A percentile compares a stretch with the other conserved stretches of the same genome.
Conservation (phyloP, 2,113 vertebrate genomes). For the Podocnemis expansa region DNA sequence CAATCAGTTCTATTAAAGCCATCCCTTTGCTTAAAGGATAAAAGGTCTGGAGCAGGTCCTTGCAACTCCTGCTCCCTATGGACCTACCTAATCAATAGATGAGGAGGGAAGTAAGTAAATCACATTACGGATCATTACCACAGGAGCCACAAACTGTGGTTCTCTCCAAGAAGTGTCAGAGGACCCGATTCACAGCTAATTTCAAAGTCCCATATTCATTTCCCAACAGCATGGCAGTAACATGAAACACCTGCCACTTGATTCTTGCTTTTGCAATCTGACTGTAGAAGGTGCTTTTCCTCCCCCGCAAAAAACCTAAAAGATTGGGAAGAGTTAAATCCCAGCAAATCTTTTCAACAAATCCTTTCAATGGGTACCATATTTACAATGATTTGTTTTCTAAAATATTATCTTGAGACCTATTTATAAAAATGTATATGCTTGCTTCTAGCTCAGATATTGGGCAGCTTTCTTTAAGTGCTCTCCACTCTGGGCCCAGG, state of each 20-base stretch:
- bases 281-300: background rate
- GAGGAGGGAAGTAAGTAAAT: background rate
- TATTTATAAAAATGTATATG: background rate
- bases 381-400: background rate
- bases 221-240: background rate
- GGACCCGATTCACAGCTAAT: background rate
- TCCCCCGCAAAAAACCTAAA: background rate
- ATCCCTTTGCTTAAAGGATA: background rate
- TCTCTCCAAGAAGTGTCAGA: background rate
- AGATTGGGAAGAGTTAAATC: background rate
- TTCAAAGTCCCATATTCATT: background rate
- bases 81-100: background rate
- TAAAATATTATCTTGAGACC: background rate
- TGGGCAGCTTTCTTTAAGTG: background rate
- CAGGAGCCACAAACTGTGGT: background rate
- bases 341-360: background rate
- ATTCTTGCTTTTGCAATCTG: background rate
- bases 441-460: background rate
- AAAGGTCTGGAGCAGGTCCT: background rate
- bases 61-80: background rate
- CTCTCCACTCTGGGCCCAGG: background rate
- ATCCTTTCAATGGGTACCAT: background rate
- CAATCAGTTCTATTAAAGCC: background rate
- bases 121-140: background rate
- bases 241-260: background rate